Evolutionary conservation across 1,140 invertebrate species (phyloP), one percentile per base, ranked within the genome.

Genomic region (Popillia japonica): DNA sequence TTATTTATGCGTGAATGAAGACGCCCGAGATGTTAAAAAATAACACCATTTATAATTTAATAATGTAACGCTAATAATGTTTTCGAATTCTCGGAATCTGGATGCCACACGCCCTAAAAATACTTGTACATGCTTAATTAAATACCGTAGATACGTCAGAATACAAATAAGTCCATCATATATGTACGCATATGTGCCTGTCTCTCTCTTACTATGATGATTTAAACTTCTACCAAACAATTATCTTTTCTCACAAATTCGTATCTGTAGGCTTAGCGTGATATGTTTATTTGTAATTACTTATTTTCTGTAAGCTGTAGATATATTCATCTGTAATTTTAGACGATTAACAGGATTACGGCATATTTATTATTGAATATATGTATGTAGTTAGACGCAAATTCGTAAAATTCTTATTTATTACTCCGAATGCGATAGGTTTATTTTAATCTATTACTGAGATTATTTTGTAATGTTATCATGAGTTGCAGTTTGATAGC

Each of bases 1-100:
- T 64, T 64, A 64, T 64, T 64, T 64, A 64, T 23, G 61, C 20
- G 20, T 6, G 61, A n/a, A 64, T 22, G 20, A 22, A 23, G 61
- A 64, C 17, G 22, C n/a, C n/a, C 17, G 61, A 27, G 23, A 64
- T 48, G 44, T 6, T 10, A 64, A 64, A 64, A 64, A 64, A 64
- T 64, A 64, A 64, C 61, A 20, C 23, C 61, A 22, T 64, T 64
- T 64, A 64, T 64, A 23, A 64, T 23, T 23, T 64, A 64, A 64
- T 64, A 64, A 64, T 27, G 61, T 64, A 64, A 64, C 17, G 61
- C 61, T 27, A 27, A 64, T 64, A 27, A 64, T 48, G 23, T 64
- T 64, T 64, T 64, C 61, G 61, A 22, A 64, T 64, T 23, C 23
- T 20, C 22, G 61, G 20, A 23, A 64, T 11, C 61, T 11, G 61